Conservation (phyloP, 2,888 invertebrate species). For the Agrochola circellaris region DNA sequence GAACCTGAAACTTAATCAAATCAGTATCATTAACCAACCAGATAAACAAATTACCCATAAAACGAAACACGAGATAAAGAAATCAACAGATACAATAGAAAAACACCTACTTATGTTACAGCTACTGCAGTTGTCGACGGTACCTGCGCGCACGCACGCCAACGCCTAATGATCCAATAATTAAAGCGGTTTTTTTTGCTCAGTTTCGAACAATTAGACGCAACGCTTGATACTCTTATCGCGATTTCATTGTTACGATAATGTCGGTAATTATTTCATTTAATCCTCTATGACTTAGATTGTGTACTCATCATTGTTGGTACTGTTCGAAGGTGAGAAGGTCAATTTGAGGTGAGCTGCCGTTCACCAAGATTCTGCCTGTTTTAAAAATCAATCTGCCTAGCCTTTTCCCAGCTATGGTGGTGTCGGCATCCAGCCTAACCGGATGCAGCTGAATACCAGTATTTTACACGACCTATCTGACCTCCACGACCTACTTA, state of each 20-base stretch:
- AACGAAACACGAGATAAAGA: conserved; percentile 21
- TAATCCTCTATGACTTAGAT: conserved; percentile 45
- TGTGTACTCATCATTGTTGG: conserved; percentile 21
- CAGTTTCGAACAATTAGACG: conserved; percentile 82
- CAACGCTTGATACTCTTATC: conserved; percentile 70
- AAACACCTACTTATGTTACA: conserved; percentile 29
- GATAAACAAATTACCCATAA: conserved; percentile 41
- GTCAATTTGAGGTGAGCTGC: conserved; percentile 6
- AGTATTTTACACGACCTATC: too few species aligned
- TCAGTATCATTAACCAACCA: conserved; percentile 32
- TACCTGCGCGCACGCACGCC: conserved; percentile 75
- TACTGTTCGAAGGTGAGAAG: conserved; percentile 16
- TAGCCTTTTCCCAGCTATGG: too few species aligned
- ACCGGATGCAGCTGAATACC: too few species aligned
- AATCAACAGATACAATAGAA: conserved; percentile 13
- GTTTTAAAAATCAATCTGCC: not conserved
- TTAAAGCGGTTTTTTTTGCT: conserved; percentile 80
- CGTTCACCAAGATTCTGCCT: not conserved
- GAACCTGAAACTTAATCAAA: not conserved
- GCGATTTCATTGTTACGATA: conserved; percentile 75
- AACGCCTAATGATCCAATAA: conserved; percentile 82
- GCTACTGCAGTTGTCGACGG: conserved; percentile 66
- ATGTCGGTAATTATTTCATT: conserved; percentile 64
- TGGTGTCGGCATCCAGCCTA: too few species aligned
- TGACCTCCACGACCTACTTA: too few species aligned